phyloP scores from a whole-genome alignment of 2,113 vertebrate genomes.

The Anhinga rufa region DNA sequence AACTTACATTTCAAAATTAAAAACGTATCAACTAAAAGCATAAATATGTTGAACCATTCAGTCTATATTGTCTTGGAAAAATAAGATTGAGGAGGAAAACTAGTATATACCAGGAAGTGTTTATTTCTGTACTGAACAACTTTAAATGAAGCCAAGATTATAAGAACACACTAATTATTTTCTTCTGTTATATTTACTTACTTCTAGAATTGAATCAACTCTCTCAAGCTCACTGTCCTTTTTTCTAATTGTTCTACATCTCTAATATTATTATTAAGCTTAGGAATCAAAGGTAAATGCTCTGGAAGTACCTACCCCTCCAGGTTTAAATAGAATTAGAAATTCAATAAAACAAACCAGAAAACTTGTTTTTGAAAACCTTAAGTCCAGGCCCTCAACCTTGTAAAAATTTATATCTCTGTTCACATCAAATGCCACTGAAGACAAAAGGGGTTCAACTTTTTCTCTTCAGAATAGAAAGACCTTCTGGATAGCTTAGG shows the following conservation, averaged over 20 bases:
- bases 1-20: neutral
- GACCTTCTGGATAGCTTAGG: fast-evolving
- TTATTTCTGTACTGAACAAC: neutral
- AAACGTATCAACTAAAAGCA: neutral
- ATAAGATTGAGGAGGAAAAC: neutral
- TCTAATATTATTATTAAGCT: neutral
- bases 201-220: neutral
- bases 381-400: neutral
- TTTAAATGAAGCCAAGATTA: neutral
- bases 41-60: neutral
- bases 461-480: neutral
- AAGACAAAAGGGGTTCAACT: neutral
- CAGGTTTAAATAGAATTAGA: neutral
- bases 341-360: neutral
- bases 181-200: neutral
- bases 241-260: neutral
- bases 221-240: neutral
- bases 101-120: fast-evolving
- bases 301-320: neutral
- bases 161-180: neutral
- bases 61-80: neutral
- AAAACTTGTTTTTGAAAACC: neutral
- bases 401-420: neutral
- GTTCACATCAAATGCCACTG: fast-evolving
- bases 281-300: neutral